Base-by-base conservation (phyloP, 2,797 vertebrate species). In the Sebastes steindachneri region DNA sequence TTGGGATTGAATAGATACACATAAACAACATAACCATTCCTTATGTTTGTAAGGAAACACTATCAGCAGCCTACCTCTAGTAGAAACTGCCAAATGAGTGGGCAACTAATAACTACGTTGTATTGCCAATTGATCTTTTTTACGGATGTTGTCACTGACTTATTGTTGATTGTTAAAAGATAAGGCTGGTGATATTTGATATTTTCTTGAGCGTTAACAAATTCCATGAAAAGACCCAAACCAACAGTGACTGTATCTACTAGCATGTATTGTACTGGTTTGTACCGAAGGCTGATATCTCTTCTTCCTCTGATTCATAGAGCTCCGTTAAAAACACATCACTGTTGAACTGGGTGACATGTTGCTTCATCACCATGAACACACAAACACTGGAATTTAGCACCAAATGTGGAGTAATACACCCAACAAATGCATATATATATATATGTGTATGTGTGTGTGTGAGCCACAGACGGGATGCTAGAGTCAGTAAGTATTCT, bases 241-340 rank as follows among this genome's bases (percentile, higher is more conserved):
- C 10, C 17, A 26, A 21, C 68, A 29, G 14, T 29, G 25, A 9
- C 14, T 17, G 14, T 15, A 45, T 17, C 41, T 17, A 45, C 41
- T 45, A 45, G 7, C 41, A 59, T 29, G 57, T 7, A 0, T 1
- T 48, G 25, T 51, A 2, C 1, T 8, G 7, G 6, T 12, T 0
- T 25, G 28, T 28, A 41, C 0, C 21, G 0, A 2, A 37, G 3
- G 10, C 25, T 29, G 10, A n/a, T 57, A 7, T 14, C n/a, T n/a
- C 33, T 60, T 29, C 4, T 31, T 31, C 57, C 19, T 60, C 7
- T 51, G 57, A 17, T 9, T 9, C 55, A 59, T 2, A 14, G 55
- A 45, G 57, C 29, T 33, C n/a, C 4, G 5, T 7, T 28, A 3
- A 45, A 45, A 45, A 17, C 41, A 17, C 41, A 45, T 45, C 41